Evolutionary conservation across 2,797 vertebrate genomes (phyloP).

Genomic region (Fistularia tabacaria): DNA sequence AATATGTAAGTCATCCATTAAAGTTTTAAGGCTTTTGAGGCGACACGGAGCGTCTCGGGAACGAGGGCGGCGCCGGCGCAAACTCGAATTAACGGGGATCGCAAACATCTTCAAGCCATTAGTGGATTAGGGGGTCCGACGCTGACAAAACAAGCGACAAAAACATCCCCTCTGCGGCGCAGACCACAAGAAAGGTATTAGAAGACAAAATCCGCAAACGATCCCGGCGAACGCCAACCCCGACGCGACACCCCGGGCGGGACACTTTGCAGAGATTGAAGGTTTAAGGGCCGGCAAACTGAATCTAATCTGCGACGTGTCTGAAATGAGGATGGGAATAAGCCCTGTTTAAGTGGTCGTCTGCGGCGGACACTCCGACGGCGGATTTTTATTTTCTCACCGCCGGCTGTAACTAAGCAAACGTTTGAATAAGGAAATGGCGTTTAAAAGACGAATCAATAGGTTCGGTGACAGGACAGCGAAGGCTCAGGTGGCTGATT

Average conservation of each 20-base stretch:
- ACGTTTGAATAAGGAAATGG: too few relatives aligned
- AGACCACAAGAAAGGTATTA: too few relatives aligned
- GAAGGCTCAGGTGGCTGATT: too few relatives aligned
- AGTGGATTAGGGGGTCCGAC: conserved; percentile 26
- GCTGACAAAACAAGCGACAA: background rate
- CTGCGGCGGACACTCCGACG: conserved; percentile 1
- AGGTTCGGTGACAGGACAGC: too few relatives aligned
- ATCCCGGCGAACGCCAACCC: background rate
- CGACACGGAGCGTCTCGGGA: conserved; percentile 36
- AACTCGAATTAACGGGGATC: conserved; percentile 42
- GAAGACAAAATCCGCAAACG: conserved; percentile 1
- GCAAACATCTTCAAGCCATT: conserved; percentile 27
- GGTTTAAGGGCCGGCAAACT: conserved; percentile 40
- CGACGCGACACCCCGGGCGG: background rate
- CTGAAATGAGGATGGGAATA: conserved; percentile 24
- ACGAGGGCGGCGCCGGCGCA: conserved; percentile 15
- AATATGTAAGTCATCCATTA: conserved; percentile 47
- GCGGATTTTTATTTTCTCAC: too few relatives aligned
- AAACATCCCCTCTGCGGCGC: conserved; percentile 7
- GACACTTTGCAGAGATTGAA: conserved; percentile 4
- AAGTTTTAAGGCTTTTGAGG: conserved; percentile 39
- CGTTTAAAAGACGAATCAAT: too few relatives aligned
- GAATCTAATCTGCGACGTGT: conserved; percentile 42
- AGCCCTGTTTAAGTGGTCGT: conserved; percentile 16
- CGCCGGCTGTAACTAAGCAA: too few relatives aligned